Percentiles rank a stretch among this genome's conserved stretches.
These are phyloP conservation scores for Acropora yongei DNA, from an alignment of 64 coral and sea anemone genomes.

Conservation along the genomic window DNA sequence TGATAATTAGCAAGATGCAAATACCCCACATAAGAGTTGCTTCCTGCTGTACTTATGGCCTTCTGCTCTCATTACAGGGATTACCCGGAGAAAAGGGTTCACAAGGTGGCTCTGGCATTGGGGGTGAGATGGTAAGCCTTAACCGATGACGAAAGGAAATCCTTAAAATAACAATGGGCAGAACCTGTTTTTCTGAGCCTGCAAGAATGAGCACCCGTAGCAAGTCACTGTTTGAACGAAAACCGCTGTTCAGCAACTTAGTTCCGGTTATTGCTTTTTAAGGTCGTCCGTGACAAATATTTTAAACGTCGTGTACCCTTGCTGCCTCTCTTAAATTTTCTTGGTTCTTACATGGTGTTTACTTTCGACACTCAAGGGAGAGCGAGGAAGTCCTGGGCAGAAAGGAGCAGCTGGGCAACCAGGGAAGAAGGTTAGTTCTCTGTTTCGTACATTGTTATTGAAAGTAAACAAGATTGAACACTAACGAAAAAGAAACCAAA, in stretches of 20 bases:
- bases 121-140: conserved; percentile 24
- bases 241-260: too few species aligned
- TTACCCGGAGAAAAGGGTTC: conserved; percentile 12
- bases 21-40: neutral
- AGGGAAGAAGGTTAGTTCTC: conserved; percentile 17
- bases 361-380: conserved; percentile 16
- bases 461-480: neutral
- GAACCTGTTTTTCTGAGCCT: too few species aligned
- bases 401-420: conserved; percentile 6
- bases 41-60: neutral
- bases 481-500: neutral
- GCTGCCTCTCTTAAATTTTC: neutral
- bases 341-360: neutral
- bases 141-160: too few species aligned
- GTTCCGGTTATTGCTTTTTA: too few species aligned
- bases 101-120: neutral
- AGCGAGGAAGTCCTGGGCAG: conserved; percentile 41
- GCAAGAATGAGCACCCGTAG: too few species aligned
- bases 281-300: too few species aligned
- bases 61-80: conserved; percentile 30
- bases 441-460: neutral
- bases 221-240: too few species aligned
- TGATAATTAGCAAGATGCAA: neutral
- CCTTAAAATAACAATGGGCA: too few species aligned
- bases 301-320: neutral